Percentiles rank a stretch among this genome's conserved stretches.
These are phyloP conservation scores for Siphonodentalium dalli DNA, from an alignment of 2,888 invertebrate species.

Conservation along the genomic window DNA sequence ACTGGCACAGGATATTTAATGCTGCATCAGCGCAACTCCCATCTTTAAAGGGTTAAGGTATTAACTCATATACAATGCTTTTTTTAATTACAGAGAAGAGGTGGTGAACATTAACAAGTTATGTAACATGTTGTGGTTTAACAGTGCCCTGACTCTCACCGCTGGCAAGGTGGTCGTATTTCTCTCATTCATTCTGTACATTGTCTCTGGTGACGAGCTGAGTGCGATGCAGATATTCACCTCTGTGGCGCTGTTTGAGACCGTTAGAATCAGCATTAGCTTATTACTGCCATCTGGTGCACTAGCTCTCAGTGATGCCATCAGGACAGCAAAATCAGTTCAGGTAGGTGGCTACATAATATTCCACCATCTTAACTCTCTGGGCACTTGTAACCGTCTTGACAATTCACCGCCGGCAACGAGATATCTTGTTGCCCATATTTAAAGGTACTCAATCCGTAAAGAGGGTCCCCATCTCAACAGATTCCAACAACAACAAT, in stretches of 20 bases:
- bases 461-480: too few species aligned
- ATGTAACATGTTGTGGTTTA: slow-evolving; percentile 33
- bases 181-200: slow-evolving; percentile 33
- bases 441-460: too few species aligned
- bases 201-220: slow-evolving; percentile 27
- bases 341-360: too few species aligned
- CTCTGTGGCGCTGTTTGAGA: slow-evolving; percentile 41
- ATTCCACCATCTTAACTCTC: background rate
- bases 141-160: slow-evolving; percentile 37
- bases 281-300: slow-evolving; percentile 43
- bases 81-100: slow-evolving; percentile 22
- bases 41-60: too few species aligned
- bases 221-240: slow-evolving; percentile 35
- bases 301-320: slow-evolving; percentile 35
- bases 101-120: slow-evolving; percentile 26
- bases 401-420: too few species aligned
- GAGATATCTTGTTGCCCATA: too few species aligned
- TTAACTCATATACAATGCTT: too few species aligned
- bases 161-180: slow-evolving; percentile 45
- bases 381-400: background rate
- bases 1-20: too few species aligned
- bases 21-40: too few species aligned
- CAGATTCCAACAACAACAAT: too few species aligned
- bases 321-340: slow-evolving; percentile 32
- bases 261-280: slow-evolving; percentile 37